A percentile compares a stretch with the other conserved stretches of the same genome.
Evolutionary conservation across 92 coral and sea anemone genomes (phyloP).

Genomic region (Chrysogorgia sp.): DNA sequence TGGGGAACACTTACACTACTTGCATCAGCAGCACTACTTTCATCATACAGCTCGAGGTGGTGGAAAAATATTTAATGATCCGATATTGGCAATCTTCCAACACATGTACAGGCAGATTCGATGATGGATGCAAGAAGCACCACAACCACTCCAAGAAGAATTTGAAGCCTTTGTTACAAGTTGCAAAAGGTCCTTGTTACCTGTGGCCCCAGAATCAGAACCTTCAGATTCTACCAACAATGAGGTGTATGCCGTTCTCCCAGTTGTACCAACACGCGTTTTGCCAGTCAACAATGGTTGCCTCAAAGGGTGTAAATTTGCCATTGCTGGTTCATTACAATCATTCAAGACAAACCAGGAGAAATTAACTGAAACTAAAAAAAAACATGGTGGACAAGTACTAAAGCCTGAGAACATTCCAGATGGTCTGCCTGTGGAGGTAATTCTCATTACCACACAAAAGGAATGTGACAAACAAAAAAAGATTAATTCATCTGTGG

Average conservation of each 20-base stretch:
- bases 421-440: too few species aligned
- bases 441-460: too few species aligned
- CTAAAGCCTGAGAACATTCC: conserved; percentile 17
- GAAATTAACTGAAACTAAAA: too few species aligned
- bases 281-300: conserved; percentile 1
- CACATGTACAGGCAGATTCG: conserved; percentile 51
- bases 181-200: background rate
- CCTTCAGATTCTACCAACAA: too few species aligned
- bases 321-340: conserved; percentile 16
- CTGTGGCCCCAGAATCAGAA: background rate
- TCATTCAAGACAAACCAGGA: conserved; percentile 7
- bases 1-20: conserved; percentile 29
- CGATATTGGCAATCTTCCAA: conserved; percentile 30
- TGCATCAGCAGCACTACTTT: conserved; percentile 39
- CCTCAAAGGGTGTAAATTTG: background rate
- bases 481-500: too few species aligned
- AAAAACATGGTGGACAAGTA: conserved; percentile 15
- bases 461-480: too few species aligned
- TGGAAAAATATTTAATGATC: too few species aligned
- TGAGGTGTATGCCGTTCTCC: too few species aligned
- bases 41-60: conserved; percentile 49
- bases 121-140: conserved; percentile 15
- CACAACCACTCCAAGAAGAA: conserved; percentile 11
- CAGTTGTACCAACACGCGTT: too few species aligned
- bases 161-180: conserved; percentile 5